Base-by-base conservation (phyloP, 2,888 invertebrate genomes). In the Synanthedon tipuliformis region DNA sequence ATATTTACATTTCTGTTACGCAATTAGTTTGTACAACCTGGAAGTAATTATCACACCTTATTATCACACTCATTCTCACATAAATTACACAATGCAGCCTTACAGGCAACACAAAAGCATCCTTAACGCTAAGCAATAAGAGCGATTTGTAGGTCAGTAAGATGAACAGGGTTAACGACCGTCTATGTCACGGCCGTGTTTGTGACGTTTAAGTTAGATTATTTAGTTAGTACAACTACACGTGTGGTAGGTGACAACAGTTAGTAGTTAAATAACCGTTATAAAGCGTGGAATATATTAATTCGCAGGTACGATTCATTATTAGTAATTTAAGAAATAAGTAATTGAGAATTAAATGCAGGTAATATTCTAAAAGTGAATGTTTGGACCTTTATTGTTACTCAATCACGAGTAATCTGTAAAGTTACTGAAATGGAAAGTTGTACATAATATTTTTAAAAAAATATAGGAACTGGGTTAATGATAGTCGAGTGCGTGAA, bases 121-220 rank as follows among this genome's bases (percentile, higher is more conserved):
- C 68, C 59, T 58, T 69, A 65, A 50, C 53, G 23, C 11, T 50
- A 56, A 51, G 62, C 59, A 60, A 69, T 78, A 77, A 73, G 66
- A 68, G 63, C 57, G 58, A 57, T 73, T 75, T 72, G 67, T 75
- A 71, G 78, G 76, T 74, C 71, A 69, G 62, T 68, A 60, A 68
- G 74, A 76, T 76, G 73, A 79, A 73, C 75, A 71, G 72, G 65
- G 75, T 85, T 70, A 81, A 81, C 64, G 83, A 69, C 79, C 84
- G 63, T 56, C 63, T 71, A 71, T 84, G 85, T 84, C 85, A 85
- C 68, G 82, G 81, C 71, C 82, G 71, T 58, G 58, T 34, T 34
- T 34, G 34, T 61, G 59, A 40, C 50, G 50, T 53, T 13, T 49
- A n/a, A n/a, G n/a, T n/a, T n/a, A 41, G 41, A 41, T 53, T 41